These are phyloP conservation scores for Sprattus sprattus DNA, from an alignment of 2,113 vertebrate genomes.

Conservation along the genomic window DNA sequence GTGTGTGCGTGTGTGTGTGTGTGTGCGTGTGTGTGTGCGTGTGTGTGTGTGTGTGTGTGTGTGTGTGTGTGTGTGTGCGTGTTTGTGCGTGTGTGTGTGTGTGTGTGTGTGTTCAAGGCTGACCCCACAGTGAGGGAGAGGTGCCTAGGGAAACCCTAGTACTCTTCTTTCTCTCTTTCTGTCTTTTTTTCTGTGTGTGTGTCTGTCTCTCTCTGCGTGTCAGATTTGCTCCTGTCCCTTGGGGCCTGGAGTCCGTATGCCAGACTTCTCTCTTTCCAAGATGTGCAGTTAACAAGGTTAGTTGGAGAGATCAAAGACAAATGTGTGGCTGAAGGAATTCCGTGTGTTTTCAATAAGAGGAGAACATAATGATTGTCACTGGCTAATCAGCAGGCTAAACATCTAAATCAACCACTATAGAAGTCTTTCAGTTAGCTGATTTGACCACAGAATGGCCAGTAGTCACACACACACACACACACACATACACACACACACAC, in stretches of 20 bases:
- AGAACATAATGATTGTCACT: neutral
- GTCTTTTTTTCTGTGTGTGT: neutral
- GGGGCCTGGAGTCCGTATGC: neutral
- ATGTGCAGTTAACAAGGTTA: neutral
- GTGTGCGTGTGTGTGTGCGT: too few species aligned
- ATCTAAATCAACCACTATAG: neutral
- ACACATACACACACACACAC: too few species aligned
- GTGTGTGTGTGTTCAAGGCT: conserved; percentile 66
- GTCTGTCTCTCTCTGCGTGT: neutral
- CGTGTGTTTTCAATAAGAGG: neutral
- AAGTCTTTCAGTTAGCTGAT: neutral
- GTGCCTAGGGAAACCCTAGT: conserved; percentile 48
- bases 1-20: too few species aligned
- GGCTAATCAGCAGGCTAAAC: neutral
- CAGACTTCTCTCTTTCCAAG: neutral
- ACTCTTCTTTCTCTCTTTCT: conserved; percentile 30
- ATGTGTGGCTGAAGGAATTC: neutral
- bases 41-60: too few species aligned
- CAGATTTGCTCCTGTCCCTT: neutral
- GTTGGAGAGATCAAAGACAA: neutral
- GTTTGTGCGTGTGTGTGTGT: too few species aligned
- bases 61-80: too few species aligned
- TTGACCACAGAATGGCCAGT: neutral
- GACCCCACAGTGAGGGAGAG: conserved; percentile 57
- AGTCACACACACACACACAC: too few species aligned